A percentile compares a stretch with the other conserved stretches of the same genome.
Evolutionary conservation across 1,140 invertebrate species (phyloP).

Genomic region (Drepana arcuata): DNA sequence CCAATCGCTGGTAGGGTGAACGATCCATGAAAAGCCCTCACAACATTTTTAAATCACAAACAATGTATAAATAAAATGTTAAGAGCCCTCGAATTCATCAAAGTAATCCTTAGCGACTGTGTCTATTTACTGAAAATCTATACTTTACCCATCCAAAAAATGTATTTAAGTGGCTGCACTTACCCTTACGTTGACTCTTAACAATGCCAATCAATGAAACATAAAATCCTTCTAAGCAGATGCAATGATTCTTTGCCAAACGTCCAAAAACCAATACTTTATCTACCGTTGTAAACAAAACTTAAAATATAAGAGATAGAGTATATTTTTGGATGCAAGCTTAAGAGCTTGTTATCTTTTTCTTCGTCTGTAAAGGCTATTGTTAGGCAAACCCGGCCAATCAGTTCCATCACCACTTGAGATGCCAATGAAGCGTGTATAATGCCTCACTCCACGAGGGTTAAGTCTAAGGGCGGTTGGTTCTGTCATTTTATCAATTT

Average conservation of each 20-base stretch:
- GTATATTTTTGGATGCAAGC: conserved; percentile 10
- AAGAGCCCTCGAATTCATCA: no score
- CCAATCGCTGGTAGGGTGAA: no score
- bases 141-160: conserved; percentile 36
- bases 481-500: conserved; percentile 60
- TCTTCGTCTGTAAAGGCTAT: conserved; percentile 22
- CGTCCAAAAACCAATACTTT: conserved; percentile 2
- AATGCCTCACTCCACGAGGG: conserved; percentile 52
- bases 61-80: no score
- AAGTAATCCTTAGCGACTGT: conserved; percentile 40
- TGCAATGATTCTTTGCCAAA: conserved; percentile 37
- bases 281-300: no score
- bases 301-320: background rate
- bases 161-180: conserved; percentile 27
- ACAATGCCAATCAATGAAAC: conserved; percentile 68
- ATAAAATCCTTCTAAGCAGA: conserved; percentile 63
- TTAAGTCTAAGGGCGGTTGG: conserved; percentile 59
- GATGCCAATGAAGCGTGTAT: conserved; percentile 59
- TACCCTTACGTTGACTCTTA: conserved; percentile 37
- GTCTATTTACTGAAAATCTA: conserved; percentile 36
- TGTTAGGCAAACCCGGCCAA: conserved; percentile 60
- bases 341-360: conserved; percentile 16
- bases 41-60: no score
- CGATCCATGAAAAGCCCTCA: no score
- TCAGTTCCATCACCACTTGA: conserved; percentile 65